Base-by-base conservation (phyloP, 2,797 vertebrate genomes). In the Chrysocyon brachyurus region DNA sequence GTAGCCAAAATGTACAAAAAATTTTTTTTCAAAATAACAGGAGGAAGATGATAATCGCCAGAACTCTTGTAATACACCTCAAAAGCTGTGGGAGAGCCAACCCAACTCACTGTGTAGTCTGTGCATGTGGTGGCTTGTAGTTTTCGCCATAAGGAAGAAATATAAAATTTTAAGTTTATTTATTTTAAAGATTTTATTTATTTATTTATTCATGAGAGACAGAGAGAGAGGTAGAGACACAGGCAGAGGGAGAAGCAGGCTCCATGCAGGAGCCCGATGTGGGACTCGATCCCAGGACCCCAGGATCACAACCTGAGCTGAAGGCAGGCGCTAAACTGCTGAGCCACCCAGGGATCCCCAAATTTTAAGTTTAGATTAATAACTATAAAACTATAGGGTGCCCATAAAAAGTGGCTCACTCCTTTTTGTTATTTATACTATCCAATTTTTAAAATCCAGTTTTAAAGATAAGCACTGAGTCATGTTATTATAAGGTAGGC, bases 1-100 rank as follows among this genome's bases (percentile, higher is more conserved):
- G 98, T 96, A 98, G 97, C 97, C 98, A 98, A 97, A 97, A 97
- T 98, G 97, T 97, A 98, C 89, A 96, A 97, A 98, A 97, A 96
- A 6, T 6, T 40, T 40, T 40, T 40, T 97, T 97, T 98, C 81
- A 95, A 97, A 98, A 97, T 59, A 98, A 96, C 91, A 70, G 83
- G 90, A 97, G 88, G 87, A 90, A 97, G 90, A 83, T 90, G 97
- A 91, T 56, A 95, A 56, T 16, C 96, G 91, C 4, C 9, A 78
- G 82, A 91, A 97, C 78, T 61, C 94, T 95, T 97, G 94, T 40
- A 70, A 95, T 64, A 94, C 96, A 88, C 96, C 92, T 63, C 49
- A 82, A 86, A 96, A 81, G 95, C 19, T 83, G 90, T 1, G 95
- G 97, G 88, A 91, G 61, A n/a, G 36, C 84, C 61, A 36, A 14